These are phyloP conservation scores for Martes martes DNA, from an alignment of 2,113 vertebrate species.

Conservation along the genomic window DNA sequence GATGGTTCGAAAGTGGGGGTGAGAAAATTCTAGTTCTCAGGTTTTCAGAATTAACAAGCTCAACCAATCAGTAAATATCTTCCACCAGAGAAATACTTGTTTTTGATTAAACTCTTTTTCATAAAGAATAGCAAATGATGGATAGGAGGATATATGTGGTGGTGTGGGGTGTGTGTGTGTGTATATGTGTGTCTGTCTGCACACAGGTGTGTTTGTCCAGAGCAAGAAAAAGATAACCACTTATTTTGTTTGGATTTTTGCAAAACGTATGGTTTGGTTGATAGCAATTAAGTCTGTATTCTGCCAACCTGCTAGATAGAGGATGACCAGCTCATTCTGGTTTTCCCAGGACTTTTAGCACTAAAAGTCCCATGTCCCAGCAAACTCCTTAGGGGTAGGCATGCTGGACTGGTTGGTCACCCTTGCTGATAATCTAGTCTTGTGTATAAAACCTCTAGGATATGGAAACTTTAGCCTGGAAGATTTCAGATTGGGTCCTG, in stretches of 20 bases:
- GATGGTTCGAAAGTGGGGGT: not conserved
- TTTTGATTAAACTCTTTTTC: not conserved
- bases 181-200: not conserved
- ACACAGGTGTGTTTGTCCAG: not conserved
- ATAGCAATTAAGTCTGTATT: not conserved
- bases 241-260: not conserved
- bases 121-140: not conserved
- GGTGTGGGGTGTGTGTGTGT: no score
- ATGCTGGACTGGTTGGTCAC: not conserved
- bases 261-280: not conserved
- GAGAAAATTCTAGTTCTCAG: slow-evolving; percentile 28
- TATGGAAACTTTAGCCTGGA: not conserved
- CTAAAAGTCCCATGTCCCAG: not conserved
- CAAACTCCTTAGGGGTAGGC: not conserved
- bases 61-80: not conserved
- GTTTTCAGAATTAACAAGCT: slow-evolving; percentile 21
- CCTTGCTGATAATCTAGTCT: not conserved
- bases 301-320: not conserved
- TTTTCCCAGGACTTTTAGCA: not conserved
- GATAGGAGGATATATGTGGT: not conserved
- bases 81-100: not conserved
- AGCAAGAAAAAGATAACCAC: not conserved
- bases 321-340: not conserved
- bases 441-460: not conserved
- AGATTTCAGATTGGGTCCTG: not conserved